Evolutionary conservation across 2,797 vertebrate genomes (phyloP).

Genomic region (Aulostomus chinensis): DNA sequence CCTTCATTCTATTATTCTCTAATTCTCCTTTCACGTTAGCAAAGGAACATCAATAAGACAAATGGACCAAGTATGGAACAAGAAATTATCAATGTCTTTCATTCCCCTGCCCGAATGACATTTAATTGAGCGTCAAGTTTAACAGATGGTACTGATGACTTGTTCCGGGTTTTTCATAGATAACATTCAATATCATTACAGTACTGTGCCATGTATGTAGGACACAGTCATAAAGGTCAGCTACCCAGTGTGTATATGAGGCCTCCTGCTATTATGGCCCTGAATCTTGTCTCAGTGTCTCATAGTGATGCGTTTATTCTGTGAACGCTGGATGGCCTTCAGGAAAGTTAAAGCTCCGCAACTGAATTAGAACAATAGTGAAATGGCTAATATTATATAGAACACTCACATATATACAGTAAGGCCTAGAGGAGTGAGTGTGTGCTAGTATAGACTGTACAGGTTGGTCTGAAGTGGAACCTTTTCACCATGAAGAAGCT

Average conservation of each 20-base stretch:
- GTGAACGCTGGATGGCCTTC: slow-evolving; percentile 38
- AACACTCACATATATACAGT: slow-evolving; percentile 74
- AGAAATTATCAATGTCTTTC: slow-evolving; percentile 28
- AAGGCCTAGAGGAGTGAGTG: slow-evolving; percentile 75
- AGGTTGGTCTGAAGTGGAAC: slow-evolving; percentile 50
- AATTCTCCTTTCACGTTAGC: slow-evolving; percentile 17
- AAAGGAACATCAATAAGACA: slow-evolving; percentile 28
- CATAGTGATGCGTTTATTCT: slow-evolving; percentile 22
- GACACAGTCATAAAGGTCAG: slow-evolving; percentile 42
- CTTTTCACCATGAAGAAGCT: slow-evolving; percentile 42
- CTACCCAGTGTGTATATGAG: slow-evolving; percentile 20
- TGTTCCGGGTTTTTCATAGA: slow-evolving; percentile 37
- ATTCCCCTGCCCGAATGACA: slow-evolving; percentile 25
- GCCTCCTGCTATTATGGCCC: slow-evolving; percentile 15
- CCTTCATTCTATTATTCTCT: slow-evolving; percentile 20
- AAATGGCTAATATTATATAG: slow-evolving; percentile 41
- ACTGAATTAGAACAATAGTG: slow-evolving; percentile 29
- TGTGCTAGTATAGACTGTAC: slow-evolving; percentile 62
- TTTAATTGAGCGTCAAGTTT: slow-evolving; percentile 23
- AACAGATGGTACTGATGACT: slow-evolving; percentile 22
- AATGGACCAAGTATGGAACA: slow-evolving; percentile 29
- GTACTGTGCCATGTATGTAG: slow-evolving; percentile 31
- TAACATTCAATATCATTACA: slow-evolving; percentile 65
- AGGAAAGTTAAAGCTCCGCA: slow-evolving; percentile 25
- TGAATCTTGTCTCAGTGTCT: slow-evolving; percentile 26